Percentiles rank a stretch among this genome's conserved stretches.
Evolutionary conservation across 2,888 invertebrate genomes (phyloP).

Genomic region (Tiliacea aurago): DNA sequence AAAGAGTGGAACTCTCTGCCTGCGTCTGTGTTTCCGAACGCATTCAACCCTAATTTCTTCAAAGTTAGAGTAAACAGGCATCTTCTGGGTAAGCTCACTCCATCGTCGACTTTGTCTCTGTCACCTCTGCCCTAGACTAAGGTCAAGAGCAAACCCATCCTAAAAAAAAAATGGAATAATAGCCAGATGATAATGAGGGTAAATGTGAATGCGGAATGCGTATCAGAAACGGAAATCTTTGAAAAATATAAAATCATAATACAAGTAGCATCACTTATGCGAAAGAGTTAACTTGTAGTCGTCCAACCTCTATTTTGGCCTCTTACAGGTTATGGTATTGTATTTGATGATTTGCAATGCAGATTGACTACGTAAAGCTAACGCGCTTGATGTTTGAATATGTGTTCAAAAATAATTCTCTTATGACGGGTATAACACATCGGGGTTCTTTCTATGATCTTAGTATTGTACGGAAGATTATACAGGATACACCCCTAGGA

Average conservation of each 20-base stretch:
- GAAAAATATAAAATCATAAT: background rate
- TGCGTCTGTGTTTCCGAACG: too few species aligned
- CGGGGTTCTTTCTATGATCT: slow-evolving; percentile 9
- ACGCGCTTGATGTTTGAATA: background rate
- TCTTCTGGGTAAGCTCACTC: too few species aligned
- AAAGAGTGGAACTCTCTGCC: too few species aligned
- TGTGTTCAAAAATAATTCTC: background rate
- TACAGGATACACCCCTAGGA: slow-evolving; percentile 29
- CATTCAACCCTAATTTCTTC: too few species aligned
- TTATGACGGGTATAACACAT: background rate
- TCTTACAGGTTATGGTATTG: background rate
- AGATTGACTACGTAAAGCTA: slow-evolving; percentile 2
- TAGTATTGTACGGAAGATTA: slow-evolving; percentile 1
- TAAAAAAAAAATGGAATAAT: background rate
- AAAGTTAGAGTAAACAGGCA: too few species aligned
- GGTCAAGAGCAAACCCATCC: too few species aligned
- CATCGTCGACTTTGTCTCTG: too few species aligned
- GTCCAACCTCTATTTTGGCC: background rate
- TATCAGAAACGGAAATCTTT: background rate
- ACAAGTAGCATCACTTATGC: background rate
- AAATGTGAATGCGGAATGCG: background rate
- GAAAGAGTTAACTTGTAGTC: background rate
- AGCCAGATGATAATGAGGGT: too few species aligned
- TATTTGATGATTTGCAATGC: slow-evolving; percentile 1
- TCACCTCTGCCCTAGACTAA: too few species aligned